A percentile compares a stretch with the other conserved stretches of the same genome.
Evolutionary conservation across 2,113 vertebrate species (phyloP).

Genomic region (Solea solea): DNA sequence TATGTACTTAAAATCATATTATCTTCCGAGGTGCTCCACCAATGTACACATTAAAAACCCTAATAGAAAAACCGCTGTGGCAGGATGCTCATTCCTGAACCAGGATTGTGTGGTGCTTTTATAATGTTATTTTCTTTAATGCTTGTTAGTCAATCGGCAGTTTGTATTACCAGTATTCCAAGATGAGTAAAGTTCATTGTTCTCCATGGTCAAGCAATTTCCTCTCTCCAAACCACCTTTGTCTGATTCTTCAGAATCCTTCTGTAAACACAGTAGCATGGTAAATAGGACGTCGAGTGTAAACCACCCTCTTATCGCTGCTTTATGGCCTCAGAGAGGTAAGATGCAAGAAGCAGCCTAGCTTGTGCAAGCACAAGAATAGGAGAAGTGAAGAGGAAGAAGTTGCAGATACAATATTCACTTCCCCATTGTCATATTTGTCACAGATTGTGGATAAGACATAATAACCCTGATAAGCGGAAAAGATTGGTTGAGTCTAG

Average conservation of each 20-base stretch:
- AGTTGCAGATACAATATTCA: conserved; percentile 60
- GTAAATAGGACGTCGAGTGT: conserved; percentile 53
- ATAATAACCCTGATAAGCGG: neutral
- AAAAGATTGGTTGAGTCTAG: neutral
- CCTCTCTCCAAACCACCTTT: conserved; percentile 41
- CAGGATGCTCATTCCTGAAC: neutral
- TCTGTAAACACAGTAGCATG: conserved; percentile 69
- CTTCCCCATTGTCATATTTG: conserved; percentile 72
- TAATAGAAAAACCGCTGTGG: neutral
- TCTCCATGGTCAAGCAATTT: conserved; percentile 78
- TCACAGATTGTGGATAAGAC: conserved; percentile 6
- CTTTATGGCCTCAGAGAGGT: conserved; percentile 63
- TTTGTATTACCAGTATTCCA: conserved; percentile 80
- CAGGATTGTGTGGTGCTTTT: neutral
- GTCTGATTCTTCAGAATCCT: conserved; percentile 61
- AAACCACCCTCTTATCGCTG: conserved; percentile 66
- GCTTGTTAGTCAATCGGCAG: conserved; percentile 12
- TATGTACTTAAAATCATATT: neutral
- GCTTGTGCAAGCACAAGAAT: conserved; percentile 76
- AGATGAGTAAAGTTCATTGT: conserved; percentile 87
- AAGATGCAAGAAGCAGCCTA: conserved; percentile 58
- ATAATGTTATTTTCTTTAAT: neutral
- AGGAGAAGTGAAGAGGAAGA: conserved; percentile 68
- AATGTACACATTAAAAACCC: neutral
- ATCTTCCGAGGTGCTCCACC: neutral